Percentiles rank a stretch among this genome's conserved stretches.
These are phyloP conservation scores for Mus caroli DNA, from an alignment of 2,797 vertebrate species.

Conservation along the genomic window DNA sequence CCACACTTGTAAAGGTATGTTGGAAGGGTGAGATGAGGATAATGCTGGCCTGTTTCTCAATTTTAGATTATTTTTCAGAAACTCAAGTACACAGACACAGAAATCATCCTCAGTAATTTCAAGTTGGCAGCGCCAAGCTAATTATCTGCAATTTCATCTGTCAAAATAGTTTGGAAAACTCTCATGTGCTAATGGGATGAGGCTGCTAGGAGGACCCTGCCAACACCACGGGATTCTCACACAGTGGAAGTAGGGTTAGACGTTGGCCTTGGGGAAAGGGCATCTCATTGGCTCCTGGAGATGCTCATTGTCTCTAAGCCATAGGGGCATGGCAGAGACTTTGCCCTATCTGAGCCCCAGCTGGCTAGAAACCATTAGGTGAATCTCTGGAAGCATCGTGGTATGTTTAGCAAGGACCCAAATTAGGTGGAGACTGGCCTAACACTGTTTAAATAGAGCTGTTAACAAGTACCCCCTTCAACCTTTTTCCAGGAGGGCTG, in stretches of 20 bases:
- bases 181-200: conserved; percentile 20
- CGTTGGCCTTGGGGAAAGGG: not conserved
- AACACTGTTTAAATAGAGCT: not conserved
- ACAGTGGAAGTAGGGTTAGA: conserved; percentile 13
- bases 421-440: rapidly evolving
- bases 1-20: not conserved
- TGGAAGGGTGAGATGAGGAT: conserved; percentile 61
- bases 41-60: conserved; percentile 18
- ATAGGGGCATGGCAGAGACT: not conserved
- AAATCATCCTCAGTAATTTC: conserved; percentile 74
- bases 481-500: not conserved
- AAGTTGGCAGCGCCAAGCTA: conserved; percentile 73
- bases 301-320: not conserved
- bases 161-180: conserved; percentile 75
- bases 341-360: not conserved
- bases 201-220: not conserved
- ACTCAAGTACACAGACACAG: conserved; percentile 63
- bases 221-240: not conserved
- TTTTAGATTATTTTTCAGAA: conserved; percentile 69
- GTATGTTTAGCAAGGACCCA: not conserved
- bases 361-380: not conserved
- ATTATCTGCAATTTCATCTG: conserved; percentile 80
- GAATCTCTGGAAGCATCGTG: not conserved
- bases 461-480: not conserved
- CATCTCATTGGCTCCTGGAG: not conserved